Evolutionary conservation across 2,797 vertebrate species (phyloP), one percentile per base, ranked within the genome.

Genomic region (Sebastes trivittatus): DNA sequence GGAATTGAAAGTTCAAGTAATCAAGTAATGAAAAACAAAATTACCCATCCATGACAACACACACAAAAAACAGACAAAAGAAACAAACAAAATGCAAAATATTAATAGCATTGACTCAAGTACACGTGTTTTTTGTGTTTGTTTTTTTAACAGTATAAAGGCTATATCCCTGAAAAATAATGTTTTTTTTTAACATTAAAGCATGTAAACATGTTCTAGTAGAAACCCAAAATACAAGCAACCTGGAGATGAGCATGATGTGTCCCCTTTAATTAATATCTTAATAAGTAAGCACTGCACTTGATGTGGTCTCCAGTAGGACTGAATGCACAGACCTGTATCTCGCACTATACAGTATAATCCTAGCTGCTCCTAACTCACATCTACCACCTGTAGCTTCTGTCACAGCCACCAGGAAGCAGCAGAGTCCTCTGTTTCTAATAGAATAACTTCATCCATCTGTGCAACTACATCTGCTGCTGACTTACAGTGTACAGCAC

Each of bases 341-440:
- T 38, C 36, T 38, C 36, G 11, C 11, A 38, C 36, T 13, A 13
- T 3, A 18, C 6, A 34, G 14, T 56, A 13, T 11, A 52, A 55
- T 38, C 9, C 20, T 20, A 14, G 10, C 38, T 54, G 49, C 46
- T 25, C 3, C 38, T 6, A 4, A 13, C 25, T 49, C 42, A 46
- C 42, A 0, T 32, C 13, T 63, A 0, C 5, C 5, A 23, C 10
- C 36, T 78, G 62, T n/a, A 67, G 64, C 7, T 60, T 3, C 2
- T 42, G 1, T 23, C 0, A 1, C 27, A 23, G 34, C 93, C 94
- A 91, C 82, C 42, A 91, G 93, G 86, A 65, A 91, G 80, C 93
- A 91, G 90, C 78, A 88, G 61, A 91, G 54, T 11, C 46, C 8
- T 71, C 52, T 4, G 7, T 61, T 65, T 78, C 18, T 10, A 4